Evolutionary conservation across 2,888 invertebrate species (phyloP).

Genomic region (Eupithecia exiguata): DNA sequence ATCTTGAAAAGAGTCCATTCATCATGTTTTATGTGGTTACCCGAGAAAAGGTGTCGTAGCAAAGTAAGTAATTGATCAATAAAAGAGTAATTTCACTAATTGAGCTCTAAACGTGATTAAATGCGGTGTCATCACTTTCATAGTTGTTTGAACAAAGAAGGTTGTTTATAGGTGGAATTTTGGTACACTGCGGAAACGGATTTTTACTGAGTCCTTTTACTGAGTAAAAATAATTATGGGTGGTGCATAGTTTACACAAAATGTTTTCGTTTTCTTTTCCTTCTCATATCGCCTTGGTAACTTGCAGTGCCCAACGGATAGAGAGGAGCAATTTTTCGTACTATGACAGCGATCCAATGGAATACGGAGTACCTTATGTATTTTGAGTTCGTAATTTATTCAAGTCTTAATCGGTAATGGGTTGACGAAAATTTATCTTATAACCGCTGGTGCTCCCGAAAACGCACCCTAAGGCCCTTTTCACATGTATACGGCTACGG

Average conservation of each 20-base stretch:
- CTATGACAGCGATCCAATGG: too few relatives aligned
- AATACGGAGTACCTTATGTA: too few relatives aligned
- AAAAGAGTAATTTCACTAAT: slow-evolving; percentile 32
- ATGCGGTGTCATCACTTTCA: slow-evolving; percentile 9
- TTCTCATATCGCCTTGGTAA: too few relatives aligned
- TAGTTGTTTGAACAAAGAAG: slow-evolving; percentile 13
- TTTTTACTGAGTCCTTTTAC: background rate
- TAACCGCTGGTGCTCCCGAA: background rate
- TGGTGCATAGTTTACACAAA: too few relatives aligned
- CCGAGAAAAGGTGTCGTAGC: slow-evolving; percentile 27
- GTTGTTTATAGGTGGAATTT: background rate
- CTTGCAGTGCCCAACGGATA: too few relatives aligned
- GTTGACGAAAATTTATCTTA: background rate
- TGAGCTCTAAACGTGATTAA: slow-evolving; percentile 30
- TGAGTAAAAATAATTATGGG: too few relatives aligned
- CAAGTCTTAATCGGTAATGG: background rate
- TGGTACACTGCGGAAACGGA: background rate
- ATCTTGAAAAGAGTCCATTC: slow-evolving; percentile 37
- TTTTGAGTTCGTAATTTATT: too few relatives aligned
- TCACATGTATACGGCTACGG: too few relatives aligned
- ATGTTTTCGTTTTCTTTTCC: too few relatives aligned
- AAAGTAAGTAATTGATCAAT: slow-evolving; percentile 30
- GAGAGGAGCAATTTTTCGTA: too few relatives aligned
- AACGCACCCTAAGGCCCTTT: too few relatives aligned
- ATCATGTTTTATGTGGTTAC: slow-evolving; percentile 21